Base-by-base conservation (phyloP, 2,797 vertebrate genomes). In the Typhlichthys subterraneus region DNA sequence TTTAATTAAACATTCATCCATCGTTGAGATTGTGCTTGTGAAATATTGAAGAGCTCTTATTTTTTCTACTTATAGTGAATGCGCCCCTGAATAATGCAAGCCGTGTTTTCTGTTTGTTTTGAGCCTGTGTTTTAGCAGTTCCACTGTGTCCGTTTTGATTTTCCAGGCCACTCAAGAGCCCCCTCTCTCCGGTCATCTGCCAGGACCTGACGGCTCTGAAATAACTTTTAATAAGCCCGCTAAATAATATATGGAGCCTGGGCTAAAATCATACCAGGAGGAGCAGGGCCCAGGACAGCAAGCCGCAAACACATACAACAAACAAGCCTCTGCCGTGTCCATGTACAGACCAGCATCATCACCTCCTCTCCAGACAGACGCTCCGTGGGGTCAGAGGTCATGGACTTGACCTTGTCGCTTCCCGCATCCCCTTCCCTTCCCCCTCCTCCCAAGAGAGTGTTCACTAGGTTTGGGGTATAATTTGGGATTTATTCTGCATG, bases 211-310 rank as follows among this genome's bases (percentile, higher is more conserved):
- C 86, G 87, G 88, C 87, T 91, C 89, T 90, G 80, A 92, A 92
- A 93, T 91, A 93, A 93, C 91, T 94, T 94, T 92, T 93, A 94
- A 93, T 93, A 93, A 94, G 88, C 88, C 85, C 72, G 76, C 78
- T 94, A 87, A 94, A 94, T 93, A 93, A 94, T 93, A 91, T 77
- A 94, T 93, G 81, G 78, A 64, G 75, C 77, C 85, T 79, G 88
- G 86, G 83, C 86, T 91, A 91, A 91, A 93, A 89, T 86, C 84
- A 85, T 83, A 85, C 85, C 52, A 69, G 78, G 87, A 89, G 81
- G 81, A 86, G 81, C 65, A 64, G 72, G 69, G 74, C 76, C 79
- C 74, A 82, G 85, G 85, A 90, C 83, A 85, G 84, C 74, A 68
- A 73, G 70, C 67, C 64, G 56, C 65, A 76, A 73, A 80, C 76